Conservation (phyloP, 2,888 invertebrate species). For the Pristionchus entomophagus region DNA sequence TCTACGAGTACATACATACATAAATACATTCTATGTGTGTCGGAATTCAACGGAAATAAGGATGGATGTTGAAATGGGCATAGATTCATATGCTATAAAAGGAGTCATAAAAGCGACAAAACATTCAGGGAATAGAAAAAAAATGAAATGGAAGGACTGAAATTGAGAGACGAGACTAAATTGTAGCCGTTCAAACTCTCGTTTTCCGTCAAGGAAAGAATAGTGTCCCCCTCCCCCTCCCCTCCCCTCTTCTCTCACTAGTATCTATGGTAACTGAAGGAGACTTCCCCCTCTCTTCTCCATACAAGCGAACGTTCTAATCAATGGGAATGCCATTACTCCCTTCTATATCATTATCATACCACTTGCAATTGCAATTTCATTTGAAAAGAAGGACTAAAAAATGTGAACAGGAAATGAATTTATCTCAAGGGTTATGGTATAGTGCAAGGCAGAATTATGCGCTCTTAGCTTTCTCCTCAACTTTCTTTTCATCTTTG, state of each 20-base stretch:
- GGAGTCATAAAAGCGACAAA: neutral
- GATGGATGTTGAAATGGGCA: neutral
- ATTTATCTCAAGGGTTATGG: neutral
- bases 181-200: conserved; percentile 20
- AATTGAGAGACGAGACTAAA: neutral
- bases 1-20: too few species aligned
- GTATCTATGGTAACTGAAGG: conserved; percentile 11
- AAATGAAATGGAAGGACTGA: neutral
- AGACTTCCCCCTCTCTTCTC: neutral
- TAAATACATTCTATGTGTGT: too few species aligned
- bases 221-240: neutral
- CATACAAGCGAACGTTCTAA: neutral
- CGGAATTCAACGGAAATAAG: neutral
- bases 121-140: neutral
- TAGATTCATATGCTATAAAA: too few species aligned
- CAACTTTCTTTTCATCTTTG: neutral
- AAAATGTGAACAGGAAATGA: too few species aligned
- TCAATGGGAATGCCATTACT: neutral
- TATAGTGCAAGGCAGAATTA: neutral
- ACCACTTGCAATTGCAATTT: neutral
- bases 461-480: neutral
- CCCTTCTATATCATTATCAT: neutral
- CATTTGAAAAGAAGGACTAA: neutral
- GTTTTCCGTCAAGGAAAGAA: neutral
- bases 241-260: neutral